These are phyloP conservation scores for Theodoxus fluviatilis DNA, from an alignment of 2,888 invertebrate genomes.

Conservation along the genomic window DNA sequence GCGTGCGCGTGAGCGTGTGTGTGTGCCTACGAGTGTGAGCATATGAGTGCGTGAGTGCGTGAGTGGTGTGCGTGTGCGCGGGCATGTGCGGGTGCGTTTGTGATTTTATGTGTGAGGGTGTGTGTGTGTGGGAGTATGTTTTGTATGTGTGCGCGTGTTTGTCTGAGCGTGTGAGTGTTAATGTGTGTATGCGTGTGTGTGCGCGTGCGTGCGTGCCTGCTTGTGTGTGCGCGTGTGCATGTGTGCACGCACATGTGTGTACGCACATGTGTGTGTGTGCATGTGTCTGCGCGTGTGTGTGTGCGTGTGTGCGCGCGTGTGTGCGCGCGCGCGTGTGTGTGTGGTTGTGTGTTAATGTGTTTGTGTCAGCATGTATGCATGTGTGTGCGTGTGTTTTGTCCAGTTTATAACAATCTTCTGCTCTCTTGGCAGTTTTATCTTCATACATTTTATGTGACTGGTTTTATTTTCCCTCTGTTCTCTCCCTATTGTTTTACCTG, in stretches of 20 bases:
- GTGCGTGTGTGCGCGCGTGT: not conserved
- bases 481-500: too few relatives aligned
- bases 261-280: not conserved
- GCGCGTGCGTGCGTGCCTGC: not conserved
- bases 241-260: too few relatives aligned
- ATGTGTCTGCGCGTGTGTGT: not conserved
- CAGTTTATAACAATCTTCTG: too few relatives aligned
- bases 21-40: not conserved
- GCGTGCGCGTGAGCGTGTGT: not conserved
- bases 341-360: not conserved
- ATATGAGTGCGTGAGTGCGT: not conserved
- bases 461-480: too few relatives aligned
- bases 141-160: too few relatives aligned
- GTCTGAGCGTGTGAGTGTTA: not conserved
- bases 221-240: not conserved
- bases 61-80: not conserved
- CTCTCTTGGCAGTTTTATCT: too few relatives aligned
- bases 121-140: constrained; percentile 7
- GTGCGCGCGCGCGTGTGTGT: constrained; percentile 14
- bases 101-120: not conserved
- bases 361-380: not conserved
- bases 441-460: too few relatives aligned
- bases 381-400: constrained; percentile 21
- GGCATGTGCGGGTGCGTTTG: not conserved
- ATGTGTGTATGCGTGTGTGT: constrained; percentile 7